phyloP scores from a whole-genome alignment of 1,140 invertebrate species.

The Drosophila kepulauana region DNA sequence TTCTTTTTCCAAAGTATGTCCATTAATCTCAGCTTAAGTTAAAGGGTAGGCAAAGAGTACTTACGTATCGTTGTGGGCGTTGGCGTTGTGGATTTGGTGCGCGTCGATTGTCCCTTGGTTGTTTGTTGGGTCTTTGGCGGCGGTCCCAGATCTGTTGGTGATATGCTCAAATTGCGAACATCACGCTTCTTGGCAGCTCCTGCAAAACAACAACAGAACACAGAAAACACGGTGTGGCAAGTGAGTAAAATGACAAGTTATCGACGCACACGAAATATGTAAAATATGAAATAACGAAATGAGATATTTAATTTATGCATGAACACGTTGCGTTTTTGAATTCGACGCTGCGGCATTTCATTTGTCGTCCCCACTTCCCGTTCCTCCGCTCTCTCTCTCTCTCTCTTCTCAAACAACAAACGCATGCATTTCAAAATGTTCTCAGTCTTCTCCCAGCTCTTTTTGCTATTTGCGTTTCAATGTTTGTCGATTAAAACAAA shows the following conservation, averaged over 20 bases:
- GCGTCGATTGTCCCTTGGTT: constrained; percentile 74
- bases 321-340: constrained; percentile 58
- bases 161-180: constrained; percentile 84
- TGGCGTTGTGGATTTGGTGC: constrained; percentile 68
- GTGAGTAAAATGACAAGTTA: constrained; percentile 17
- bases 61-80: constrained; percentile 75
- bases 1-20: background rate
- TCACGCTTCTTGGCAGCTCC: constrained; percentile 85
- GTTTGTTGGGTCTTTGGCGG: constrained; percentile 84
- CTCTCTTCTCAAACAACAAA: background rate
- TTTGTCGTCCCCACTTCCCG: constrained; percentile 27
- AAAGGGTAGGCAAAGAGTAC: constrained; percentile 14
- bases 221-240: background rate
- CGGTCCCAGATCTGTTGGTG: constrained; percentile 84
- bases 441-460: background rate
- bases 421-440: constrained; percentile 35
- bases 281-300: constrained; percentile 13
- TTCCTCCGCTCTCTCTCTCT: background rate
- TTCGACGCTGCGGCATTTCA: constrained; percentile 28
- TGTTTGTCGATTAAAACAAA: constrained; percentile 76
- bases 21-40: background rate
- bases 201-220: constrained; percentile 34
- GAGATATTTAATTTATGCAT: constrained; percentile 70
- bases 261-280: constrained; percentile 12
- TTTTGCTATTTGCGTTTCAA: constrained; percentile 57